A percentile compares a stretch with the other conserved stretches of the same genome.
These are phyloP conservation scores for Pantherophis alleghaniensis DNA, from an alignment of 2,797 vertebrate species.

Conservation along the genomic window DNA sequence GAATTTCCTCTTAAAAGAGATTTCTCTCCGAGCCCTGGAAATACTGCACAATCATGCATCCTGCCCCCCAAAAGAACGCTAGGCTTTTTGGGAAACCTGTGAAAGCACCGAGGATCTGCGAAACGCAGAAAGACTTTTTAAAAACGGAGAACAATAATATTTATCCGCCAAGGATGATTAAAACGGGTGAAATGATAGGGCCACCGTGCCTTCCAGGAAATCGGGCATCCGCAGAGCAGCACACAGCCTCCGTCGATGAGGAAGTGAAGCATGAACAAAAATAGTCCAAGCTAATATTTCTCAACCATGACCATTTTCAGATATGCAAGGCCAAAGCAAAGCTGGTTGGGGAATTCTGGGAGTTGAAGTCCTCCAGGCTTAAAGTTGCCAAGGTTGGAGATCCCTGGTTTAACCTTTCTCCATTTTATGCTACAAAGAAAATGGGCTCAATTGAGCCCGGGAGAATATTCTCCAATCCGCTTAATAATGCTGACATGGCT, in stretches of 20 bases:
- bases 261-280: not conserved
- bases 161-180: not conserved
- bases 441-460: not conserved
- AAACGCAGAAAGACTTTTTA: not conserved
- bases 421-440: not conserved
- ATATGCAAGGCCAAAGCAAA: not conserved
- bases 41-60: not conserved
- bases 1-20: constrained; percentile 23
- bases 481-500: not conserved
- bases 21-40: not conserved
- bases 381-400: no score
- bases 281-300: not conserved
- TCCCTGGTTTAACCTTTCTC: no score
- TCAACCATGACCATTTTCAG: not conserved
- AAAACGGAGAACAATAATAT: not conserved
- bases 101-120: not conserved
- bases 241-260: not conserved
- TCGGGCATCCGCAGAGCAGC: no score
- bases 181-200: not conserved
- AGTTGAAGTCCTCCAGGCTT: no score
- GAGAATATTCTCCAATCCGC: not conserved
- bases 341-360: no score
- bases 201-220: not conserved
- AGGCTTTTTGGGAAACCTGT: not conserved
- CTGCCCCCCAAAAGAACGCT: not conserved